A percentile compares a stretch with the other conserved stretches of the same genome.
Evolutionary conservation across 2,797 vertebrate genomes (phyloP).

Genomic region (Chelon labrosus): DNA sequence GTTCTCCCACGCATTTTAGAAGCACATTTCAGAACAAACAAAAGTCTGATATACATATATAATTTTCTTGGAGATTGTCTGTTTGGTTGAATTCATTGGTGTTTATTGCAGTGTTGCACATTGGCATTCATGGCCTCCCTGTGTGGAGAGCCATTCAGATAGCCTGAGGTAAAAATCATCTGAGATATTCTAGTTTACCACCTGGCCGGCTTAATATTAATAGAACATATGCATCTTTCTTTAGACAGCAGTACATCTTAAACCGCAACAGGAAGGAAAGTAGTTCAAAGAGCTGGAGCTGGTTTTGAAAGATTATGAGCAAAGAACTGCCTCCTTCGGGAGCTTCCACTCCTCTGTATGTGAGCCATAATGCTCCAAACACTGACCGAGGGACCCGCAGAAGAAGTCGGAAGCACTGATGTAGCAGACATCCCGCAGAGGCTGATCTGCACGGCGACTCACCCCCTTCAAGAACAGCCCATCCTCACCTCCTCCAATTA

Average conservation of each 20-base stretch:
- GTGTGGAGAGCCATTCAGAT: conserved; percentile 18
- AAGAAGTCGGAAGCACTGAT: conserved; percentile 39
- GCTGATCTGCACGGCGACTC: conserved; percentile 59
- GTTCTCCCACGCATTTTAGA: no score
- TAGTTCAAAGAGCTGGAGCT: conserved; percentile 44
- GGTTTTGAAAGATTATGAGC: conserved; percentile 46
- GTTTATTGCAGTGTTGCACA: not conserved
- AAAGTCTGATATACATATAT: no score
- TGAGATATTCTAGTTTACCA: conserved; percentile 49
- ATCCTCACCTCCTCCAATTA: conserved; percentile 51
- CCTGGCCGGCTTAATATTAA: conserved; percentile 53
- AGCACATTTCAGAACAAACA: no score
- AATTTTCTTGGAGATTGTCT: no score
- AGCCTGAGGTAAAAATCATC: conserved; percentile 35
- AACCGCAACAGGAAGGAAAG: conserved; percentile 40
- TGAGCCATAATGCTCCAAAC: conserved; percentile 10
- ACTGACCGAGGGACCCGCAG: conserved; percentile 34
- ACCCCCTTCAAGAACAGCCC: conserved; percentile 43
- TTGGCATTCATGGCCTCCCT: not conserved
- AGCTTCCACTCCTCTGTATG: conserved; percentile 38
- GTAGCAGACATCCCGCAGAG: conserved; percentile 42
- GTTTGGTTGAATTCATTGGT: not conserved
- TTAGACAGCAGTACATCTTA: conserved; percentile 30
- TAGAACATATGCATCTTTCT: conserved; percentile 56
- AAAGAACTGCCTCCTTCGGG: conserved; percentile 21